Evolutionary conservation across 2,797 vertebrate species (phyloP).

Genomic region (Scyliorhinus canicula): DNA sequence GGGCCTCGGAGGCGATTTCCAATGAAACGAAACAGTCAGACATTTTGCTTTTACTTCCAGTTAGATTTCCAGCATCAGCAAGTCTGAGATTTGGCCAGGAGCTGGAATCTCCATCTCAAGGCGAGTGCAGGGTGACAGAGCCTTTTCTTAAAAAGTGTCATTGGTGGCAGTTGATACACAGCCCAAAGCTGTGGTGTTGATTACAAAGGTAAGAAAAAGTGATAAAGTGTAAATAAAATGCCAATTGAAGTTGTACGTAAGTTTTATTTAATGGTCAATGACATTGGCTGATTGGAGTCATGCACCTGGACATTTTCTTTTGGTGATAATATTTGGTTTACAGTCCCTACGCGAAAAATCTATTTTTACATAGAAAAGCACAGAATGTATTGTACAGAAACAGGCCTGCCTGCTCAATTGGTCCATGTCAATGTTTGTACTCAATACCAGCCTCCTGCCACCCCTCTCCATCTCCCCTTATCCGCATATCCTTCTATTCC

Average conservation of each 20-base stretch:
- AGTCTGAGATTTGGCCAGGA: background rate
- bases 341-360: background rate
- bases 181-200: background rate
- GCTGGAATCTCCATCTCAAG: background rate
- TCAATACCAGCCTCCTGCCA: background rate
- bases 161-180: background rate
- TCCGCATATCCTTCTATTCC: background rate
- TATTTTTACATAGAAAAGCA: no score
- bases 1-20: background rate
- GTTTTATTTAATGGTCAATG: background rate
- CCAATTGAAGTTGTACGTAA: background rate
- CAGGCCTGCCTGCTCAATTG: no score
- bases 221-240: background rate
- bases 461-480: background rate
- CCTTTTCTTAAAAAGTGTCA: background rate
- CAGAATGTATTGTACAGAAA: no score
- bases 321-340: background rate
- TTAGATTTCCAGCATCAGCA: background rate
- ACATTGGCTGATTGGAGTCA: background rate
- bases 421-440: background rate
- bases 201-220: background rate
- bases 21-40: background rate
- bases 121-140: background rate
- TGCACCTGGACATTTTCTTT: background rate
- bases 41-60: background rate